phyloP scores from a whole-genome alignment of 2,888 invertebrate genomes.

The Ethmia dodecea region DNA sequence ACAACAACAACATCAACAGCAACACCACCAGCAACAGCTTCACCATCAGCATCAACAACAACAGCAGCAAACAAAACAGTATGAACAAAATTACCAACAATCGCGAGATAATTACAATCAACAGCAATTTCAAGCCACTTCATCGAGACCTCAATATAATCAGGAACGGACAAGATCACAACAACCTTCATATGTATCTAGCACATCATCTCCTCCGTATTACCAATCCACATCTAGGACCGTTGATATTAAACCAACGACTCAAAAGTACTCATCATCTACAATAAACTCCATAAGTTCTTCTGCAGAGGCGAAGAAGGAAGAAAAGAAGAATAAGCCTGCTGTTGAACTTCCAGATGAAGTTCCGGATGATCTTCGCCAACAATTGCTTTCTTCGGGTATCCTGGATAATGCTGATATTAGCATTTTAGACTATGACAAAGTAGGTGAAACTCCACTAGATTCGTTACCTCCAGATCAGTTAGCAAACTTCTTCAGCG shows the following conservation, averaged over 20 bases:
- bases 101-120: conserved; percentile 34
- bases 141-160: conserved; percentile 54
- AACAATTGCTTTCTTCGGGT: conserved; percentile 89
- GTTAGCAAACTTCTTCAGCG: conserved; percentile 89
- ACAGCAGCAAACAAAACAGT: conserved; percentile 37
- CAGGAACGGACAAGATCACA: conserved; percentile 59
- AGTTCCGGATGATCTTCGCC: conserved; percentile 90
- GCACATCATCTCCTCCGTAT: conserved; percentile 49
- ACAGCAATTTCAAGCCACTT: conserved; percentile 48
- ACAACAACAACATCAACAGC: conserved; percentile 33
- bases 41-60: conserved; percentile 36
- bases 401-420: conserved; percentile 93
- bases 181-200: conserved; percentile 43
- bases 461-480: conserved; percentile 91
- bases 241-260: conserved; percentile 68
- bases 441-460: conserved; percentile 90
- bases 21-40: conserved; percentile 37
- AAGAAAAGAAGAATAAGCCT: conserved; percentile 77
- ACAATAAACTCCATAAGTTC: conserved; percentile 66
- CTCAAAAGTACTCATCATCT: conserved; percentile 69
- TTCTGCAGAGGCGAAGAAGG: conserved; percentile 58
- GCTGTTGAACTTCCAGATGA: conserved; percentile 86
- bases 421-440: conserved; percentile 91
- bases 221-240: conserved; percentile 64
- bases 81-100: conserved; percentile 29